A percentile compares a stretch with the other conserved stretches of the same genome.
These are phyloP conservation scores for Hirudinaria manillensis DNA, from an alignment of 2,888 invertebrate species.

Conservation along the genomic window DNA sequence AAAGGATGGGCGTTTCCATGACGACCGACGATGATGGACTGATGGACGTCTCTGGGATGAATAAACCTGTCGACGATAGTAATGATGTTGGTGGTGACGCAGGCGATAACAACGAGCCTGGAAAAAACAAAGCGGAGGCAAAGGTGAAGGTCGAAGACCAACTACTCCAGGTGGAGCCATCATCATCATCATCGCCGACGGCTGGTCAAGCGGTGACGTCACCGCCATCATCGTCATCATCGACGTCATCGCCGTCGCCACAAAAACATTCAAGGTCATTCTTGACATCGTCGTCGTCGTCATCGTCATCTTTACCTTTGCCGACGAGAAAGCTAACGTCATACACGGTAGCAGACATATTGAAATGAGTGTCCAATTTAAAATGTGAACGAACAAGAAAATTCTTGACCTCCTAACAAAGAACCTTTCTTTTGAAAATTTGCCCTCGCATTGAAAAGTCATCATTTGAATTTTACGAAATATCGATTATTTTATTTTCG, in stretches of 20 bases:
- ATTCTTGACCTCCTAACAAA: too few species aligned
- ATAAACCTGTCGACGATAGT: neutral
- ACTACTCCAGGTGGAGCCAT: neutral
- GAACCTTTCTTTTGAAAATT: too few species aligned
- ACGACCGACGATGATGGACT: neutral
- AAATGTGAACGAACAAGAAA: neutral
- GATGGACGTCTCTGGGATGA: neutral
- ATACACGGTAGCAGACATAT: neutral
- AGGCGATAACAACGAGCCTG: neutral
- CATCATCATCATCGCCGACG: neutral
- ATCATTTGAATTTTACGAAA: too few species aligned
- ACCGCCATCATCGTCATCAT: too few species aligned
- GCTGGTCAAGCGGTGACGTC: too few species aligned
- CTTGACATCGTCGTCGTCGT: neutral
- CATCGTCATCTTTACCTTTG: neutral
- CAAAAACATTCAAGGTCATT: neutral
- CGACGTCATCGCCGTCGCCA: too few species aligned
- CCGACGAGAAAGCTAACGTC: neutral
- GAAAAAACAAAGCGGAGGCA: neutral
- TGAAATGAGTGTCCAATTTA: neutral
- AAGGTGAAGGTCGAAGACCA: too few species aligned
- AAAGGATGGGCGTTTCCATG: neutral
- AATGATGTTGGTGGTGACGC: slow-evolving; percentile 8
- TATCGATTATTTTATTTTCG: too few species aligned
- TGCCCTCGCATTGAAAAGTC: too few species aligned